Evolutionary conservation across 2,888 invertebrate species (phyloP).

Genomic region (Troides helena): DNA sequence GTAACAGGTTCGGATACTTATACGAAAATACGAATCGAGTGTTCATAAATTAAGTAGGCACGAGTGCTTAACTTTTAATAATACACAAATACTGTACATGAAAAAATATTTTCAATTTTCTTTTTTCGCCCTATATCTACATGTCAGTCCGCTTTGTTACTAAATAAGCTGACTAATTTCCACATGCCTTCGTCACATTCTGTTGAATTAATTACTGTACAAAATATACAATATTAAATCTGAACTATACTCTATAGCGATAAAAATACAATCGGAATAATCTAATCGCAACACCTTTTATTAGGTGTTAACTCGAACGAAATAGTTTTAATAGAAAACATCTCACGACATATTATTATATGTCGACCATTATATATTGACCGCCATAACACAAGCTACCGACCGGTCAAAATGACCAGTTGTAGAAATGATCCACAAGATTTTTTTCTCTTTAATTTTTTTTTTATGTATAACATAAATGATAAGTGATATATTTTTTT

Average conservation of each 20-base stretch:
- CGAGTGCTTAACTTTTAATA: slow-evolving; percentile 34
- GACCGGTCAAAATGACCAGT: no score
- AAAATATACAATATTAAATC: slow-evolving; percentile 46
- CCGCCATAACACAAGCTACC: no score
- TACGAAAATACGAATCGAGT: slow-evolving; percentile 28
- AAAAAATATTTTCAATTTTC: slow-evolving; percentile 41
- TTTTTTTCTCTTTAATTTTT: no score
- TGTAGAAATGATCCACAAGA: no score
- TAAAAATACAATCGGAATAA: slow-evolving; percentile 22
- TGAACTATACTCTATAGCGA: slow-evolving; percentile 15
- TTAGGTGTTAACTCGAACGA: no score
- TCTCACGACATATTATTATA: no score
- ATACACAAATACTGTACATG: slow-evolving; percentile 56
- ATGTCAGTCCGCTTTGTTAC: slow-evolving; percentile 45
- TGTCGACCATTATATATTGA: no score
- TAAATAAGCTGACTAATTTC: slow-evolving; percentile 39
- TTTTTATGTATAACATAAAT: no score
- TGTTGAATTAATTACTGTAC: slow-evolving; percentile 42
- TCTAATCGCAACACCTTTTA: slow-evolving; percentile 5
- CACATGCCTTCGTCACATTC: slow-evolving; percentile 31
- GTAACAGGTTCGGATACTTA: slow-evolving; percentile 19
- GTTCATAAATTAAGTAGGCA: slow-evolving; percentile 44
- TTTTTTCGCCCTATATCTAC: slow-evolving; percentile 45
- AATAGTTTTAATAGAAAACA: no score
- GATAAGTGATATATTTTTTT: no score